Conservation (phyloP, 1,140 invertebrate species). For the Penaeus vannamei region DNA sequence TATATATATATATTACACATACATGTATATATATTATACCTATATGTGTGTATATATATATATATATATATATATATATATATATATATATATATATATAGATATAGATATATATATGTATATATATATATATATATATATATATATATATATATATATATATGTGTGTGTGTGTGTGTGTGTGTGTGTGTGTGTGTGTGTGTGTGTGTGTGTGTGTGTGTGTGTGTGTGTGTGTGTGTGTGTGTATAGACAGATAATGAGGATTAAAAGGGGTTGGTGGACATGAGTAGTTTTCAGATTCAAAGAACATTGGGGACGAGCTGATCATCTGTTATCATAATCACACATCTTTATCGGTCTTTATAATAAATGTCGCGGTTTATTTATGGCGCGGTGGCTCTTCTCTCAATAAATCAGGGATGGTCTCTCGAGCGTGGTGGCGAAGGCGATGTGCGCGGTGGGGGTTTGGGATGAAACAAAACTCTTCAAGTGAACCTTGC, state of each 20-base stretch:
- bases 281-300: conserved; percentile 17
- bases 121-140: too few species aligned
- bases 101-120: too few species aligned
- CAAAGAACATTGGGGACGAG: conserved; percentile 22
- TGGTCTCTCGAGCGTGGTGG: conserved; percentile 2
- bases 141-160: too few species aligned
- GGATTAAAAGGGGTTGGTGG: not conserved
- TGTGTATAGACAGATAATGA: not conserved
- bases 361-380: conserved; percentile 52
- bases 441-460: not conserved
- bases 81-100: too few species aligned
- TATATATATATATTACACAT: too few species aligned
- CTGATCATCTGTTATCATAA: conserved; percentile 51
- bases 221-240: not conserved
- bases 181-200: too few species aligned
- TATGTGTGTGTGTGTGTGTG: not conserved
- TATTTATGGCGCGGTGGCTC: conserved; percentile 51
- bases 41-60: too few species aligned
- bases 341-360: conserved; percentile 61
- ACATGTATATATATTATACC: too few species aligned
- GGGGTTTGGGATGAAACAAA: not conserved
- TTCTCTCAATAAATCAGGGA: conserved; percentile 56
- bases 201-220: not conserved
- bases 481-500: too few species aligned
- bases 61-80: too few species aligned